Evolutionary conservation across 2,797 vertebrate species (phyloP).

Genomic region (Spatula clypeata): DNA sequence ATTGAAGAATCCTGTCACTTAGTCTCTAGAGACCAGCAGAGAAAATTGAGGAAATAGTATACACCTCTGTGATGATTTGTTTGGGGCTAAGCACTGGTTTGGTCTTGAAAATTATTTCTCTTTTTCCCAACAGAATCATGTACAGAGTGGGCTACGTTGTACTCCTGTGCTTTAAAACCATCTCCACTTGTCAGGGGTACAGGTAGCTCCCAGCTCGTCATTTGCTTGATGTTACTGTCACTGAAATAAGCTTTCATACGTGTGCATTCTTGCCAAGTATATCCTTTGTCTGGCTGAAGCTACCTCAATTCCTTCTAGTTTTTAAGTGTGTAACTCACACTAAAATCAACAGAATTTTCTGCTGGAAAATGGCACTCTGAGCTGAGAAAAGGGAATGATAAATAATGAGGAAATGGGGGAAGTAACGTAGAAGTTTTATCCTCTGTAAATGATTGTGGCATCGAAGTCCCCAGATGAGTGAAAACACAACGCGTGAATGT

Average conservation of each 20-base stretch:
- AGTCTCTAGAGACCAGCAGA: neutral
- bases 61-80: neutral
- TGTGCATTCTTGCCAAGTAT: neutral
- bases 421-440: neutral
- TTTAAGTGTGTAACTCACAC: neutral
- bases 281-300: neutral
- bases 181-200: neutral
- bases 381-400: neutral
- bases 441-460: conserved; percentile 26
- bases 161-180: fast-evolving
- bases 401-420: neutral
- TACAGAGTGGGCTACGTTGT: neutral
- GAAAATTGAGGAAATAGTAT: neutral
- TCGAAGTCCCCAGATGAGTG: neutral
- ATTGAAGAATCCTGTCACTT: neutral
- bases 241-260: neutral
- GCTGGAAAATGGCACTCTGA: neutral
- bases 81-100: neutral
- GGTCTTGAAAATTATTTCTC: neutral
- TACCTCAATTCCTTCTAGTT: neutral
- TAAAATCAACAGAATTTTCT: neutral
- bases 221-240: neutral
- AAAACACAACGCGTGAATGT: conserved; percentile 1
- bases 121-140: neutral
- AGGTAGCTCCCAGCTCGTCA: neutral